Percentiles rank a stretch among this genome's conserved stretches.
phyloP scores from a whole-genome alignment of 2,888 invertebrate genomes.

The Orchesella flavescens region DNA sequence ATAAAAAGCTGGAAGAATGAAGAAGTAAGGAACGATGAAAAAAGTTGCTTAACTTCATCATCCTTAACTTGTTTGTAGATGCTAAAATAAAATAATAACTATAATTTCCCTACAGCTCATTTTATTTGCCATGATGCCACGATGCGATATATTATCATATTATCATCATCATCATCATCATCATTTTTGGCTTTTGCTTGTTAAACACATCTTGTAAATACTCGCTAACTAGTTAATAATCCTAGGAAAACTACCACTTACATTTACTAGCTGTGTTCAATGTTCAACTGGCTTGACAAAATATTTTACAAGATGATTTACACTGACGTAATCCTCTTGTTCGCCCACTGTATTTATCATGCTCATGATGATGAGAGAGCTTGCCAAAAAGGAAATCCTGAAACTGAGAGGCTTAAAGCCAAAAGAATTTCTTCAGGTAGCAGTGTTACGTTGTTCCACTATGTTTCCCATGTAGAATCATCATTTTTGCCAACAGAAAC shows the following conservation, averaged over 20 bases:
- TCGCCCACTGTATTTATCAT: conserved; percentile 39
- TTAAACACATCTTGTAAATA: not conserved
- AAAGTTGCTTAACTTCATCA: conserved; percentile 43
- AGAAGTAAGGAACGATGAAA: conserved; percentile 18
- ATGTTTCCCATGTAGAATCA: too few species aligned
- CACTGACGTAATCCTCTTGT: conserved; percentile 25
- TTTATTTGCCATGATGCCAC: conserved; percentile 42
- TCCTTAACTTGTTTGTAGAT: conserved; percentile 16
- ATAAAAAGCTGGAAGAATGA: conserved; percentile 18
- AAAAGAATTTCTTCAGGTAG: too few species aligned
- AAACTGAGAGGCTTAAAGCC: too few species aligned
- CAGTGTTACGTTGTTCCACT: too few species aligned
- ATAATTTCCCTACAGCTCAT: conserved; percentile 40
- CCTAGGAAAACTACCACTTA: not conserved
- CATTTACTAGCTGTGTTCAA: conserved; percentile 10
- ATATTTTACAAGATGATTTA: not conserved
- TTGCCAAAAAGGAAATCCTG: conserved; percentile 40
- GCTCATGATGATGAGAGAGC: conserved; percentile 2
- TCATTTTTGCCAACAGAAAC: too few species aligned
- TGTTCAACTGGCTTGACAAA: too few species aligned
- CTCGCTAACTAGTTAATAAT: conserved; percentile 11
- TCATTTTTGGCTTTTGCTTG: conserved; percentile 2
- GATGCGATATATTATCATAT: too few species aligned
- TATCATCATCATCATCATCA: too few species aligned
- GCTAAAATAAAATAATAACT: conserved; percentile 39